phyloP scores from a whole-genome alignment of 2,888 invertebrate species.

The Chouioia cunea region DNA sequence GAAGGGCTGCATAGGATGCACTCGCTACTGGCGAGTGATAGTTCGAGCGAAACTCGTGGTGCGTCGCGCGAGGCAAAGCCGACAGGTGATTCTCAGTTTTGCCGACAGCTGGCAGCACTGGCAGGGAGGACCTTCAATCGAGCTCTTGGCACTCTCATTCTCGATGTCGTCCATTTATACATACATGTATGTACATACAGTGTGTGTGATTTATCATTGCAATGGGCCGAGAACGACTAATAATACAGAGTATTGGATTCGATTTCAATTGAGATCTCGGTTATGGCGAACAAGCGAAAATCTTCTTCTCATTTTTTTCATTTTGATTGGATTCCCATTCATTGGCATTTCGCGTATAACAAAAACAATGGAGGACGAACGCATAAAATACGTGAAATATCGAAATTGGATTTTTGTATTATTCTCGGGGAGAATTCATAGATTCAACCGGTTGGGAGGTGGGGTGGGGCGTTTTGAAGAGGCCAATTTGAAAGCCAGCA shows the following conservation, averaged over 20 bases:
- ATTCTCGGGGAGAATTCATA: constrained; percentile 29
- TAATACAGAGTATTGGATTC: constrained; percentile 1
- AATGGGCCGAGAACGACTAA: background rate
- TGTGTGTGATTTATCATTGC: background rate
- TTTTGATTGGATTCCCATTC: no score
- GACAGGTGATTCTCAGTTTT: constrained; percentile 39
- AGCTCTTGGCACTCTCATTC: background rate
- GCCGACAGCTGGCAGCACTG: constrained; percentile 66
- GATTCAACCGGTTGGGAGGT: constrained; percentile 33
- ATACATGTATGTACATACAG: background rate
- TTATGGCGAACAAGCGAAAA: no score
- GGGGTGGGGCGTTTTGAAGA: constrained; percentile 29
- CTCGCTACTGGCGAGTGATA: constrained; percentile 8
- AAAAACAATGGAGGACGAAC: no score
- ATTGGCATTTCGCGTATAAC: no score
- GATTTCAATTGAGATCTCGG: no score
- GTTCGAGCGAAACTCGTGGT: constrained; percentile 50
- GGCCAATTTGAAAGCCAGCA: constrained; percentile 40
- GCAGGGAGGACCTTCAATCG: constrained; percentile 55
- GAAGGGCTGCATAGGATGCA: constrained; percentile 27
- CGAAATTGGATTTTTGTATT: constrained; percentile 30
- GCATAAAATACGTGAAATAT: background rate
- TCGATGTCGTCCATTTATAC: background rate
- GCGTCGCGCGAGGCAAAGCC: constrained; percentile 52
- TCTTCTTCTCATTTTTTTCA: no score